Percentiles rank a stretch among this genome's conserved stretches.
These are phyloP conservation scores for Eudasyphora cyanicolor DNA, from an alignment of 2,888 invertebrate genomes.

Conservation along the genomic window DNA sequence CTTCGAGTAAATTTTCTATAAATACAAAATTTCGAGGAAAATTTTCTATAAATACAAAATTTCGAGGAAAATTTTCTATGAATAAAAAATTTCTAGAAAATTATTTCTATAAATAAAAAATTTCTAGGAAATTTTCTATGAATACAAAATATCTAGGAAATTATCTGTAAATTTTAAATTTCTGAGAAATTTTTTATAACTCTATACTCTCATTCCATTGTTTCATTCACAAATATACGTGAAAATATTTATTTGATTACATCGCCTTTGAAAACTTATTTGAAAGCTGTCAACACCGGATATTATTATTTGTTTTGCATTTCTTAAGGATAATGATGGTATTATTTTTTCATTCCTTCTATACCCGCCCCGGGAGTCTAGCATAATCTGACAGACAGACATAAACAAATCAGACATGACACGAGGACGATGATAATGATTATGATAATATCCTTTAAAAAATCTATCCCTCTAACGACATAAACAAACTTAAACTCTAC, in stretches of 20 bases:
- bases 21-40: too few relatives aligned
- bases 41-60: too few relatives aligned
- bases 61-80: too few relatives aligned
- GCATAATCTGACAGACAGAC: not conserved
- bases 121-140: too few relatives aligned
- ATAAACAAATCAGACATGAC: slow-evolving; percentile 39
- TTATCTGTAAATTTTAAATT: too few relatives aligned
- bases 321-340: slow-evolving; percentile 26
- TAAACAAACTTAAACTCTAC: slow-evolving; percentile 24
- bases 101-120: too few relatives aligned
- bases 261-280: slow-evolving; percentile 12
- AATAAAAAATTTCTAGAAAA: too few relatives aligned
- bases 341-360: not conserved
- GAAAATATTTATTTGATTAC: slow-evolving; percentile 9
- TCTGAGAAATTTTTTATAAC: too few relatives aligned
- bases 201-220: not conserved
- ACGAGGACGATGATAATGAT: slow-evolving; percentile 42
- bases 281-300: slow-evolving; percentile 65
- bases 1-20: too few relatives aligned
- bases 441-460: slow-evolving; percentile 40
- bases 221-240: too few relatives aligned
- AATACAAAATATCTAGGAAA: too few relatives aligned
- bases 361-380: slow-evolving; percentile 23
- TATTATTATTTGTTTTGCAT: slow-evolving; percentile 72
- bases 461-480: slow-evolving; percentile 7